phyloP scores from a whole-genome alignment of 2,113 vertebrate genomes.

The Alces alces region DNA sequence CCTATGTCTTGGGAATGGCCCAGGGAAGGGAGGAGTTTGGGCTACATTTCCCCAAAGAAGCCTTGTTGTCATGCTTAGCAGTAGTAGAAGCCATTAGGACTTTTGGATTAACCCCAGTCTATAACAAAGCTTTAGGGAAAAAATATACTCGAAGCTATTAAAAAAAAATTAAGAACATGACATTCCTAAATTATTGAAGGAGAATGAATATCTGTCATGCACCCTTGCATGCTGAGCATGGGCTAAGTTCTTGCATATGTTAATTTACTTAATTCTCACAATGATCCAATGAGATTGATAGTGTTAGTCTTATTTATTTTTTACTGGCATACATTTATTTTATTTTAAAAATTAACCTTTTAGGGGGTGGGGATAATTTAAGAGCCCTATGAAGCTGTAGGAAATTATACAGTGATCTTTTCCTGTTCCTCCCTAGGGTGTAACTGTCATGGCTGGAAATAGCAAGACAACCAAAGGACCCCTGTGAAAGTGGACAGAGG shows the following conservation, averaged over 20 bases:
- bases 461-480: background rate
- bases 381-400: background rate
- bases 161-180: background rate
- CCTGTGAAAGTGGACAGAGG: background rate
- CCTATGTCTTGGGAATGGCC: no score
- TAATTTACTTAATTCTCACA: background rate
- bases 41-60: background rate
- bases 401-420: background rate
- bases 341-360: background rate
- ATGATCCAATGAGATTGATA: background rate
- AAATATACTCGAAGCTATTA: background rate
- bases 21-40: background rate
- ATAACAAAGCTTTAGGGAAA: background rate
- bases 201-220: background rate
- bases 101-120: background rate
- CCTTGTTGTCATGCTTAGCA: background rate
- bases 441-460: background rate
- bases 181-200: background rate
- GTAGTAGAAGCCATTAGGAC: background rate
- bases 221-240: rapidly evolving
- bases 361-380: background rate
- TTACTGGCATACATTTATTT: background rate
- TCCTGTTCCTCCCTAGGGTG: background rate
- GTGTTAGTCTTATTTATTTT: background rate
- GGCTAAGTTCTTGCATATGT: background rate